Evolutionary conservation across 2,113 vertebrate species (phyloP).

Genomic region (Protobothrops mucrosquamatus): DNA sequence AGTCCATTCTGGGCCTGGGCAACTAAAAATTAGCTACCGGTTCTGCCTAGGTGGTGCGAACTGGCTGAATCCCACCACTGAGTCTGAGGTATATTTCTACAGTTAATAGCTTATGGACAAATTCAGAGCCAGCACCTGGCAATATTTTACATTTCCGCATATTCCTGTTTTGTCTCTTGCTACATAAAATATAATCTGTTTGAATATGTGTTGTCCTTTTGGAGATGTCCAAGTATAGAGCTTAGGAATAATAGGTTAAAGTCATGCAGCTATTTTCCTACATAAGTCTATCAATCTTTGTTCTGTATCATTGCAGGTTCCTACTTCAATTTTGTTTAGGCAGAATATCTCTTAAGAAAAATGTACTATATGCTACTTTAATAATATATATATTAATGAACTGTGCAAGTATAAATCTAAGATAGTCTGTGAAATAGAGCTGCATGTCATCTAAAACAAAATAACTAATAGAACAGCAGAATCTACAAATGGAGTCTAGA

Average conservation of each 20-base stretch:
- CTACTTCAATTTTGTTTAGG: no score
- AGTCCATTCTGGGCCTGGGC: no score
- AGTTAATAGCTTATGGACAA: background rate
- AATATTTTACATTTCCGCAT: background rate
- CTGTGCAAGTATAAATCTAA: background rate
- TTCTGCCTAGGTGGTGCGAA: no score
- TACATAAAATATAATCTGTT: background rate
- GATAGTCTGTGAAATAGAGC: background rate
- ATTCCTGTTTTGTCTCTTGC: background rate
- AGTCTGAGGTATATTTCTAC: background rate
- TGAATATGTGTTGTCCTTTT: background rate
- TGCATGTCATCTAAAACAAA: background rate
- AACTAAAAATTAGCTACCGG: no score
- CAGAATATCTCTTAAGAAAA: no score
- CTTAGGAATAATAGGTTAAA: no score
- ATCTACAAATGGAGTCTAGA: background rate
- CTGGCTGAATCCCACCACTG: no score
- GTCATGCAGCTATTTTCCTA: background rate
- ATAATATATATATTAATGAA: background rate
- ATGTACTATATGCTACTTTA: no score
- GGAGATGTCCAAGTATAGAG: background rate
- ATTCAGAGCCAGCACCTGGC: background rate
- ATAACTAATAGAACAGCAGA: background rate
- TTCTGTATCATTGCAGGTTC: no score
- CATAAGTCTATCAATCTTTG: background rate